Conservation (phyloP, 2,888 invertebrate species). For the Hartigia nigra region DNA sequence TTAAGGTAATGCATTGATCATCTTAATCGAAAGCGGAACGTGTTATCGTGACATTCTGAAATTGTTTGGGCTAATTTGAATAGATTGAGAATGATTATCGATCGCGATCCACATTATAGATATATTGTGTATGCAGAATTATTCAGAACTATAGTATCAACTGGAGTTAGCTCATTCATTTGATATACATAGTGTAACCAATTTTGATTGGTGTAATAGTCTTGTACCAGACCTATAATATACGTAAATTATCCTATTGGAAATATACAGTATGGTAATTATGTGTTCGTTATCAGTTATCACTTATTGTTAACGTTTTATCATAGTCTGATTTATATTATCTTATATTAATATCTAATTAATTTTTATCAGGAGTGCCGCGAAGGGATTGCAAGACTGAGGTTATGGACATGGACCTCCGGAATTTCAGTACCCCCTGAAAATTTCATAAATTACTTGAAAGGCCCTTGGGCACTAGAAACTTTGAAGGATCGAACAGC, state of each 20-base stretch:
- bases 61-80: background rate
- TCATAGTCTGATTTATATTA: background rate
- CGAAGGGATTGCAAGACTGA: background rate
- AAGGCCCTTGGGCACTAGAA: background rate
- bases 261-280: background rate
- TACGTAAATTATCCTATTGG: background rate
- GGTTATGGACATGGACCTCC: background rate
- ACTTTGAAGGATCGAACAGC: background rate
- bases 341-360: background rate
- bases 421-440: background rate
- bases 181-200: background rate
- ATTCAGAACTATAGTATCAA: background rate
- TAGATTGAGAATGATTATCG: background rate
- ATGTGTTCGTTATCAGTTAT: background rate
- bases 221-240: background rate
- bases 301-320: background rate
- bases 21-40: background rate
- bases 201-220: background rate
- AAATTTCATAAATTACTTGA: background rate
- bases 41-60: background rate
- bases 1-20: background rate
- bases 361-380: background rate
- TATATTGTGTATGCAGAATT: background rate
- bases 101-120: background rate
- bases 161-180: background rate